These are phyloP conservation scores for Drosophila recens DNA, from an alignment of 2,888 invertebrate species.

Conservation along the genomic window DNA sequence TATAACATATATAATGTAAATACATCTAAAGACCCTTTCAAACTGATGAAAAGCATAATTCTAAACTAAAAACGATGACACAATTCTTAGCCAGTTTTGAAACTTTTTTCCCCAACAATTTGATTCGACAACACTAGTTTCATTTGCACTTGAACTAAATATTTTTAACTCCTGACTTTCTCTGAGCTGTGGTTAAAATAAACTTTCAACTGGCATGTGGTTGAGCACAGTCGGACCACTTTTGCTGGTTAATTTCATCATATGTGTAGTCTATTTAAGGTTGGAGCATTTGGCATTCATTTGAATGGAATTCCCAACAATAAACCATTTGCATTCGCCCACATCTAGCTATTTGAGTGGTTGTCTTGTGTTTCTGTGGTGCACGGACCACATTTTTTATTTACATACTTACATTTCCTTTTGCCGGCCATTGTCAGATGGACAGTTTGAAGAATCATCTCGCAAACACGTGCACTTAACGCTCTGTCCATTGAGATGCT, in stretches of 20 bases:
- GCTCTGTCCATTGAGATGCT: slow-evolving; percentile 41
- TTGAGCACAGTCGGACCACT: neutral
- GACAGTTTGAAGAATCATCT: slow-evolving; percentile 27
- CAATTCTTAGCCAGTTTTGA: too few relatives aligned
- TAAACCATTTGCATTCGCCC: slow-evolving; percentile 39
- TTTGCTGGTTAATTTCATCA: neutral
- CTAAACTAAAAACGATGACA: too few relatives aligned
- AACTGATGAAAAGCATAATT: too few relatives aligned
- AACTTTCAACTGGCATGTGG: neutral
- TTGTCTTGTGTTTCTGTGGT: neutral
- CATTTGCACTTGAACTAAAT: neutral
- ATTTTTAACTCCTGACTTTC: neutral
- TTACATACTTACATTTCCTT: slow-evolving; percentile 25
- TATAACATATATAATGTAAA: too few relatives aligned
- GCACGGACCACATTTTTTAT: slow-evolving; percentile 11
- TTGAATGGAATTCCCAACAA: slow-evolving; percentile 17
- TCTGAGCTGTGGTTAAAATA: neutral
- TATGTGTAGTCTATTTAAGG: slow-evolving; percentile 8
- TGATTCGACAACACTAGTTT: neutral
- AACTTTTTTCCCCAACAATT: neutral
- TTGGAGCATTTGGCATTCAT: slow-evolving; percentile 5
- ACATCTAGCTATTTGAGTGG: slow-evolving; percentile 5
- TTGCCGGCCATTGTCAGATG: slow-evolving; percentile 26
- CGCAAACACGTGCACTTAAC: slow-evolving; percentile 20
- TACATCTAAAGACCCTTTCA: too few relatives aligned